Base-by-base conservation (phyloP, 2,797 vertebrate species). In the Artibeus jamaicensis region DNA sequence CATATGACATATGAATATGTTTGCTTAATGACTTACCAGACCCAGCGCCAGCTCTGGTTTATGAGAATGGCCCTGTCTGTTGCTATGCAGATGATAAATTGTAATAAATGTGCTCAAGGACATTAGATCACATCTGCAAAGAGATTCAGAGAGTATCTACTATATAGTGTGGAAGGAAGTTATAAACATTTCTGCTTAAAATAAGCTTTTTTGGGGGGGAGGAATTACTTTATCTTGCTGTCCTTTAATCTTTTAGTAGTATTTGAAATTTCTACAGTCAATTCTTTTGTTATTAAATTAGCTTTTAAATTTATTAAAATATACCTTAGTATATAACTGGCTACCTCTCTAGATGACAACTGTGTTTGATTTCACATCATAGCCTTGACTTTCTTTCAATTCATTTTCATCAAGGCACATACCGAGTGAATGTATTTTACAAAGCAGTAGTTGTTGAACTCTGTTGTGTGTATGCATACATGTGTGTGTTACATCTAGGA, bases 1-100 rank as follows among this genome's bases (percentile, higher is more conserved):
- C 2, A 0, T 1, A 4, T 71, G 86, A 32, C 82, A 86, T 62
- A 94, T 21, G 11, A n/a, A 6, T 6, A 71, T 57, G 81, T 94
- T 91, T 89, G 32, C 53, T 48, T 95, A 92, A 95, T 95, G 86
- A 89, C 82, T 96, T 95, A 78, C 91, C 78, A 89, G 95, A 67
- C 32, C 79, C 44, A 95, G 86, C 37, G 10, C 82, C 85, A 95
- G 90, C 22, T 62, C 78, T 77, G 76, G 73, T 94, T 96, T 97
- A 81, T 4, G 29, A 70, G 42, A 70, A 94, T 19, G 50, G 59
- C 0, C 0, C 55, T 94, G 81, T 67, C 91, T 95, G 46, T 73
- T 97, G 94, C 87, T 85, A 73, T 85, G 82, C 88, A 91, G 91
- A 82, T 71, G 34, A 95, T 59, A 65, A 0, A 8, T 73, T 96